These are phyloP conservation scores for Teleopsis dalmanni DNA, from an alignment of 1,140 invertebrate species.

Conservation along the genomic window DNA sequence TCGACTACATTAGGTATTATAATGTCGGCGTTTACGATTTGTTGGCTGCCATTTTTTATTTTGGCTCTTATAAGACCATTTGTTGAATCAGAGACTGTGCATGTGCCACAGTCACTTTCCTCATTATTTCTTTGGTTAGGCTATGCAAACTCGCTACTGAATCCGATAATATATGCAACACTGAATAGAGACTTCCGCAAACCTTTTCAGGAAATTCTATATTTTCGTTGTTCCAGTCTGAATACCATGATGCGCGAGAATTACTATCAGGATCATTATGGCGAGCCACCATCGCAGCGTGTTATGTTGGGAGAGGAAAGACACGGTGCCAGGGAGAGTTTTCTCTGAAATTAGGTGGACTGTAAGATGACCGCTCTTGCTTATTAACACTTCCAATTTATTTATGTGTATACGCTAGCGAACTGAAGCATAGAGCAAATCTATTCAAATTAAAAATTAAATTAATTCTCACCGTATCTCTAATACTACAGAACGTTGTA, in stretches of 20 bases:
- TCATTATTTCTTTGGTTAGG: constrained; percentile 78
- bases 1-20: constrained; percentile 95
- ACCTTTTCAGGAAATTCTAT: constrained; percentile 85
- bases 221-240: constrained; percentile 77
- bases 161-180: constrained; percentile 90
- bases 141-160: constrained; percentile 86
- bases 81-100: constrained; percentile 51
- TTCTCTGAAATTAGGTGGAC: constrained; percentile 32
- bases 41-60: constrained; percentile 97
- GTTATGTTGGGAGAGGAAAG: constrained; percentile 42
- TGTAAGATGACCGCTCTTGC: no score
- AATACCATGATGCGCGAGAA: constrained; percentile 88
- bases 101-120: constrained; percentile 69
- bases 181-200: constrained; percentile 86
- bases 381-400: no score
- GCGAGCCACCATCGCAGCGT: constrained; percentile 56
- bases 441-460: no score
- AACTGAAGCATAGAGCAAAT: no score
- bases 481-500: no score
- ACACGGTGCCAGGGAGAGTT: constrained; percentile 41
- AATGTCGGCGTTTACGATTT: constrained; percentile 92
- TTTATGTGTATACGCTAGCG: no score
- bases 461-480: no score
- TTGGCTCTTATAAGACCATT: constrained; percentile 82
- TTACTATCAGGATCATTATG: constrained; percentile 86